Evolutionary conservation across 2,888 invertebrate species (phyloP).

Genomic region (Labia minor): DNA sequence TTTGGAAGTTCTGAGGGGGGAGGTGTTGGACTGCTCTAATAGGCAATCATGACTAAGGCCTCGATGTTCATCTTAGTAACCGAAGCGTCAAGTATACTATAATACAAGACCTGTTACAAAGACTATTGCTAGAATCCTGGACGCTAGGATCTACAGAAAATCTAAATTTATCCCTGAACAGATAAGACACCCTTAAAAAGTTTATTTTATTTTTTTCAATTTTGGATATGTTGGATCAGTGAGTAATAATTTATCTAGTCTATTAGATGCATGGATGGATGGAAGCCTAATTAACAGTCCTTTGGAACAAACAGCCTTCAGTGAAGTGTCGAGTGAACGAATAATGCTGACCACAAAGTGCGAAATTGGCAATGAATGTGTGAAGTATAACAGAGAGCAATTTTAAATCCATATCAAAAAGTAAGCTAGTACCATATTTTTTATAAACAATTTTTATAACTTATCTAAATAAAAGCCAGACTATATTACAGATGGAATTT

Average conservation of each 20-base stretch:
- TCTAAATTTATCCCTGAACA: not conserved
- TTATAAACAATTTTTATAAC: no score
- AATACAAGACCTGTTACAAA: not conserved
- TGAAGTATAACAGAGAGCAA: no score
- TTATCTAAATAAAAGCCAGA: no score
- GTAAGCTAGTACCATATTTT: no score
- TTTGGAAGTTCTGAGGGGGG: not conserved
- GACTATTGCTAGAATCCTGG: not conserved
- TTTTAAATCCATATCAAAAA: no score
- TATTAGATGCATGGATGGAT: constrained; percentile 3
- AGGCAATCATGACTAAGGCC: constrained; percentile 13
- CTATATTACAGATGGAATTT: no score
- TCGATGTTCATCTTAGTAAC: not conserved
- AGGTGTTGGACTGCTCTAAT: not conserved
- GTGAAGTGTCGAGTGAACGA: no score
- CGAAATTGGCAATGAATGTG: no score
- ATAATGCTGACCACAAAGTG: no score
- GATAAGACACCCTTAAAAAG: not conserved
- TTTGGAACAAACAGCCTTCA: not conserved
- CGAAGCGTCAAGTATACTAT: not conserved
- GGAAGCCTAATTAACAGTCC: constrained; percentile 5
- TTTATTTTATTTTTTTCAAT: not conserved
- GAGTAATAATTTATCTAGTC: not conserved
- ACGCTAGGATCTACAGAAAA: not conserved
- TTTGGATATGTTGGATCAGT: not conserved